Evolutionary conservation across 2,113 vertebrate species (phyloP), one percentile per base, ranked within the genome.

Genomic region (Marmota monax): DNA sequence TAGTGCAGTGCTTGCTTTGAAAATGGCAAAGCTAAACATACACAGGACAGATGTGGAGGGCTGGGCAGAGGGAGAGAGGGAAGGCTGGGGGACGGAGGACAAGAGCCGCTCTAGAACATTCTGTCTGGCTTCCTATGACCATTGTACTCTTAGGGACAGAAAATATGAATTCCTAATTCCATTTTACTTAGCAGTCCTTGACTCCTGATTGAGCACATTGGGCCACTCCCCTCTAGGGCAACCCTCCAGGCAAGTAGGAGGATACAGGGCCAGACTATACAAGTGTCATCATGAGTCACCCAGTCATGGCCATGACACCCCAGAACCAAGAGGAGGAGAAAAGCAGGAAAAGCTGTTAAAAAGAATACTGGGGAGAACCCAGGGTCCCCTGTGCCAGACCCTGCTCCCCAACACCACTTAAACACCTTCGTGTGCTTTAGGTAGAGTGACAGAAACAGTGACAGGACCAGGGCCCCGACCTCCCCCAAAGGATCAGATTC

Each of bases 341-440:
- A 70, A 56, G 58, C 23, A 45, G 39, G 10, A 88, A 39, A 65
- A 25, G 32, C 39, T 39, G 18, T 18, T 4, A 10, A 69, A 61
- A 92, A 73, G 67, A 72, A 56, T 7, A 14, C 12, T 37, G 25
- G 42, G 5, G 32, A n/a, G 37, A 70, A 25, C 16, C 5, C 79
- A 58, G 73, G 39, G 51, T 45, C 16, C 79, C 53, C n/a, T 20
- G 4, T 20, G 16, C 0, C 0, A 0, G 16, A 65, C 20, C 69
- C 7, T 22, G n/a, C 7, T 70, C 25, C 79, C 39, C 32, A 9
- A 13, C 25, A 9, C 17, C 27, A 56, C 4, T 48, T 14, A 69
- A 56, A 48, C 2, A 23, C 16, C 58, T 51, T 5, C 5, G 0
- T 39, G 39, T 48, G 77, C 51, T 56, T 25, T 13, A 10, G 25